phyloP scores from a whole-genome alignment of 2,113 vertebrate species.

The Phalacrocorax carbo region DNA sequence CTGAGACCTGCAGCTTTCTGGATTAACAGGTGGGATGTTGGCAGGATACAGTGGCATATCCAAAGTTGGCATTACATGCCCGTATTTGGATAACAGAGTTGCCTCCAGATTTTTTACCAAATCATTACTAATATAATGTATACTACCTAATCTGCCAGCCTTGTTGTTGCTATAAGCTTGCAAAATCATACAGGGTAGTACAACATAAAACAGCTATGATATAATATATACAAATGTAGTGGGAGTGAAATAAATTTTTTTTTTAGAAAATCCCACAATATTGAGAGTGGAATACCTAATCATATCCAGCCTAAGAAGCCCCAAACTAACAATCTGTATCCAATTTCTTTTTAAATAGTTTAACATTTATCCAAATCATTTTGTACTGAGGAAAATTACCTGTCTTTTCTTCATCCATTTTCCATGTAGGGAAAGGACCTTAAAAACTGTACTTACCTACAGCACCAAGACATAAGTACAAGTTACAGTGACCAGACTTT shows the following conservation, averaged over 20 bases:
- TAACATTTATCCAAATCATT: not conserved
- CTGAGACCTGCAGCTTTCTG: not conserved
- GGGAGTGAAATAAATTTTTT: not conserved
- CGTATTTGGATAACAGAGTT: not conserved
- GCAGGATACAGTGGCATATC: accelerated
- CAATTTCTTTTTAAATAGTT: not conserved
- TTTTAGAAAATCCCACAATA: not conserved
- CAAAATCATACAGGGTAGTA: not conserved
- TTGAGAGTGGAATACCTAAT: not conserved
- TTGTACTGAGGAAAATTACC: not conserved
- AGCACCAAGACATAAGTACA: not conserved
- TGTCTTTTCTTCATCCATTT: not conserved
- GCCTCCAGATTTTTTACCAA: not conserved
- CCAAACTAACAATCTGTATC: not conserved
- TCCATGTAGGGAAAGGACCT: not conserved
- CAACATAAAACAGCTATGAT: not conserved
- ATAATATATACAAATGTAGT: not conserved
- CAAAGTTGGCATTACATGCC: not conserved
- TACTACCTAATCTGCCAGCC: not conserved
- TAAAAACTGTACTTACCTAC: not conserved
- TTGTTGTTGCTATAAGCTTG: not conserved
- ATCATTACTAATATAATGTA: not conserved
- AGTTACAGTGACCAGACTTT: not conserved
- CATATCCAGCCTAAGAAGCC: not conserved
- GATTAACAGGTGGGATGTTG: not conserved